These are phyloP conservation scores for Machimus atricapillus DNA, from an alignment of 2,888 invertebrate species.

Conservation along the genomic window DNA sequence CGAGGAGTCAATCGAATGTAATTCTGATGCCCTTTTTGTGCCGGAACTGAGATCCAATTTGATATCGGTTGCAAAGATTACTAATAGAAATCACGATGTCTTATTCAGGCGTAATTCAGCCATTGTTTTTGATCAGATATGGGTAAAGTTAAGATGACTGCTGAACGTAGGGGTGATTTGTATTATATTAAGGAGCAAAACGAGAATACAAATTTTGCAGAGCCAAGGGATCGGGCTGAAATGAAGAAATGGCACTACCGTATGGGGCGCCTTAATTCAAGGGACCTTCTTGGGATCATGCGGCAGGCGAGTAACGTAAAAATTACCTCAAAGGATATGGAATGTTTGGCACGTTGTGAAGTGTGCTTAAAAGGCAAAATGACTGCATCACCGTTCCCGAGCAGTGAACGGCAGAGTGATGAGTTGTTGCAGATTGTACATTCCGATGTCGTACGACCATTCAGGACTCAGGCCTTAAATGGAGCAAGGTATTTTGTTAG, in stretches of 20 bases:
- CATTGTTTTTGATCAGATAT: no score
- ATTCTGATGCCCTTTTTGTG: neutral
- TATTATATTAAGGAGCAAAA: neutral
- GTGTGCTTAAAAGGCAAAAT: no score
- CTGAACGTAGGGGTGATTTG: neutral
- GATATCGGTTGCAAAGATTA: neutral
- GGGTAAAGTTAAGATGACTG: no score
- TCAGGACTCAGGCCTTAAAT: no score
- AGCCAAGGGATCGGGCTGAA: neutral
- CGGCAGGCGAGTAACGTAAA: no score
- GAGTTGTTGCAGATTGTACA: no score
- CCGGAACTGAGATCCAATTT: neutral
- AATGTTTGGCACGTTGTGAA: no score
- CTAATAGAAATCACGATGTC: neutral
- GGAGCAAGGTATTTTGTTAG: no score
- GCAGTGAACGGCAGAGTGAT: no score
- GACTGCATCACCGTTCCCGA: no score
- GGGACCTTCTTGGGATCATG: constrained; percentile 5
- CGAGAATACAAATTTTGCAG: neutral
- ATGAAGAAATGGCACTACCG: neutral
- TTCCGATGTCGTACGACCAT: no score
- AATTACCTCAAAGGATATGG: no score
- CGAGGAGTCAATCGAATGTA: neutral
- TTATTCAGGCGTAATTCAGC: neutral
- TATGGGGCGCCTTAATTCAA: neutral